Evolutionary conservation across 2,113 vertebrate genomes (phyloP).

Genomic region (Tursiops truncatus): DNA sequence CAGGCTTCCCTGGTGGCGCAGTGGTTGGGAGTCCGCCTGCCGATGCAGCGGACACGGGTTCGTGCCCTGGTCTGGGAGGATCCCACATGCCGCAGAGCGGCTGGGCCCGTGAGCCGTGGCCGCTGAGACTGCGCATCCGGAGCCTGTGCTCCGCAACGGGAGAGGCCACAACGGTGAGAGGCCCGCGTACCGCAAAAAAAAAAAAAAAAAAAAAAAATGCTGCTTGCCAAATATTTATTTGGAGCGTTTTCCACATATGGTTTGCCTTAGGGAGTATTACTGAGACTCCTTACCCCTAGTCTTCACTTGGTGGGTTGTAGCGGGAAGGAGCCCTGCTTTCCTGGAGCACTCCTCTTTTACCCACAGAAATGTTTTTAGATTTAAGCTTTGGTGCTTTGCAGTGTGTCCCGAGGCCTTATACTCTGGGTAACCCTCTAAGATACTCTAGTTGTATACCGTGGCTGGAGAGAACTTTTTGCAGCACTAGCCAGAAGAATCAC

Average conservation of each 20-base stretch:
- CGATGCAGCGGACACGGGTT: no score
- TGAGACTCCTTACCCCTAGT: no score
- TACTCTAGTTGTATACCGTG: not conserved
- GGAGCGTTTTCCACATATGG: not conserved
- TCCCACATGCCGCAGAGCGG: no score
- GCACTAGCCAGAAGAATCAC: not conserved
- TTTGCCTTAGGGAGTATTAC: conserved; percentile 24
- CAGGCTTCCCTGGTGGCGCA: not conserved
- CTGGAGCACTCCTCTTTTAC: not conserved
- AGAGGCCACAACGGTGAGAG: no score
- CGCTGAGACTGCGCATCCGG: no score
- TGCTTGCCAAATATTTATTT: conserved; percentile 17
- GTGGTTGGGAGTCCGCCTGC: no score
- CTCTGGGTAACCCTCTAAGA: not conserved
- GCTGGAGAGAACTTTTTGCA: not conserved
- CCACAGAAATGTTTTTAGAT: not conserved
- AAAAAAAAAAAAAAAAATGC: not conserved
- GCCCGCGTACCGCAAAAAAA: no score
- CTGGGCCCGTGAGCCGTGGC: no score
- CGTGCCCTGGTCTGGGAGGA: no score
- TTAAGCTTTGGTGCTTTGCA: not conserved
- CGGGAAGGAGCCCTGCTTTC: not conserved
- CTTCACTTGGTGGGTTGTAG: not conserved
- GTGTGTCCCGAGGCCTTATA: not conserved
- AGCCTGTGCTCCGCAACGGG: no score